Conservation (phyloP, 2,113 vertebrate species). For the Argyrosomus japonicus region DNA sequence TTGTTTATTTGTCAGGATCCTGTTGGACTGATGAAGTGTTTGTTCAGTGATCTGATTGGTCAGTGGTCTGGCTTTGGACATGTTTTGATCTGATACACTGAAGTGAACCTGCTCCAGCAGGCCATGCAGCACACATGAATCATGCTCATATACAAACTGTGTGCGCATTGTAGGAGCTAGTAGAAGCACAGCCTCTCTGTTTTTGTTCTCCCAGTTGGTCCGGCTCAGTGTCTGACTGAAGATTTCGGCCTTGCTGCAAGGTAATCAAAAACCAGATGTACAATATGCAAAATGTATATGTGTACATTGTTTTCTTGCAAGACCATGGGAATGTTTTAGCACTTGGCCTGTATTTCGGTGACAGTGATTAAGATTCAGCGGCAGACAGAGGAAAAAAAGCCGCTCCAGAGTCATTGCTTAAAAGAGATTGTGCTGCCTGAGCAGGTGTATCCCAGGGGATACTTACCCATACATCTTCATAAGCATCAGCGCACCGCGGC, state of each 20-base stretch:
- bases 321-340: constrained; percentile 33
- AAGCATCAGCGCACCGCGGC: constrained; percentile 5
- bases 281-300: constrained; percentile 8
- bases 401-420: constrained; percentile 22
- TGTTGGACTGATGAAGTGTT: no score
- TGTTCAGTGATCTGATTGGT: no score
- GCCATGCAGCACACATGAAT: no score
- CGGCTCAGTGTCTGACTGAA: no score
- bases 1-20: no score
- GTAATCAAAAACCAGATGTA: constrained; percentile 33
- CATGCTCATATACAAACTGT: no score
- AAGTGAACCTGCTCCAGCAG: no score
- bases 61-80: no score
- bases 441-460: constrained; percentile 37
- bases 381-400: constrained; percentile 10
- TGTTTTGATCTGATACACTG: no score
- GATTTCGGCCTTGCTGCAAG: background rate
- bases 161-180: no score
- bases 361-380: constrained; percentile 36
- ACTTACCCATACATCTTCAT: constrained; percentile 32
- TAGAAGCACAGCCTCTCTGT: no score
- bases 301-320: constrained; percentile 40
- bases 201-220: no score
- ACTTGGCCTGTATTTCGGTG: constrained; percentile 14
- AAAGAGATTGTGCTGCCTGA: constrained; percentile 27